Evolutionary conservation across 2,888 invertebrate genomes (phyloP), one percentile per base, ranked within the genome.

Genomic region (Eupithecia dodoneata): DNA sequence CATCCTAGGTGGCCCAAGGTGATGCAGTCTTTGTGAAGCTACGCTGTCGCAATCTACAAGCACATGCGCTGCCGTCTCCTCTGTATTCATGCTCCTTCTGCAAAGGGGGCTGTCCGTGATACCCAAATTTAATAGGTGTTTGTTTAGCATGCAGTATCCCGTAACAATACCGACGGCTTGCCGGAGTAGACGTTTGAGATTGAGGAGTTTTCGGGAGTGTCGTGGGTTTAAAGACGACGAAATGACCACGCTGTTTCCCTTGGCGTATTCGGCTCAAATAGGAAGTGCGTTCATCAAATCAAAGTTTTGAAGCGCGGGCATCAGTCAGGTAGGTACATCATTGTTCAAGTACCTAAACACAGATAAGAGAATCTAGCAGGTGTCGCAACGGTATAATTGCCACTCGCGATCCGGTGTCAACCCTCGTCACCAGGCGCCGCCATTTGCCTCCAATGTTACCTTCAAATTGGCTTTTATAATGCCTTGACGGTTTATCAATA

Each of bases 341-440:
- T 47, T 70, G 72, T 44, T 63, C 76, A 70, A 52, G 75, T 75
- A 30, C 30, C 30, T 30, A 75, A 70, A 55, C 66, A 55, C 72
- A 81, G 79, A 79, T 82, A 77, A 76, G 74, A 80, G 80, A 82
- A 75, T 78, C 78, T 86, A 87, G 87, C 86, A 87, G 87, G 87
- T 88, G 87, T 84, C 83, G 80, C 78, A 75, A 84, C 81, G 83
- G 84, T 88, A 89, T 92, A 92, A 92, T 92, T 92, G 91, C 87
- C 87, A 88, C 87, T 87, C 85, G 82, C 87, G 84, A 87, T 88
- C 90, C 91, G 89, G 77, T 85, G 92, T 93, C 93, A 88, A 93
- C 93, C 93, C 93, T 88, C 84, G 89, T 93, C 93, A 93, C 82
- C 82, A 79, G 83, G 82, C 85, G 85, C 87, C 88, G 86, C 87